Evolutionary conservation across 2,888 invertebrate genomes (phyloP).

Genomic region (Acanthosepion esculentum): DNA sequence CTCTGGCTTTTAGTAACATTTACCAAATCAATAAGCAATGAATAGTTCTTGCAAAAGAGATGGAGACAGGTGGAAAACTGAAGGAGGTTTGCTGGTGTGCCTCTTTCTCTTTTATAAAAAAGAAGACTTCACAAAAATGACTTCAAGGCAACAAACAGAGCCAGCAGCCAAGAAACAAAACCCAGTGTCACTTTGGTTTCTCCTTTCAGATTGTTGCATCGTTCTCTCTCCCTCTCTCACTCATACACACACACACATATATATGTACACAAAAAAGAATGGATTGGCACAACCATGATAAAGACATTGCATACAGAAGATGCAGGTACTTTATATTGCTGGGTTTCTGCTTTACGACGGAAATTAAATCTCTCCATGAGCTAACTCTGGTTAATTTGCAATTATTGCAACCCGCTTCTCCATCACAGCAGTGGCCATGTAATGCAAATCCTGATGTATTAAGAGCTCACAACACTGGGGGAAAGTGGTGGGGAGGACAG

Average conservation of each 20-base stretch:
- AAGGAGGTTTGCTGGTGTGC: not conserved
- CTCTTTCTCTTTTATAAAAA: not conserved
- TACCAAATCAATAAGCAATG: not conserved
- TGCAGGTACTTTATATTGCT: not conserved
- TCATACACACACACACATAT: not conserved
- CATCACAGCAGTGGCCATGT: constrained; percentile 35
- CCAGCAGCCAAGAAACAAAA: constrained; percentile 24
- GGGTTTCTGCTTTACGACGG: constrained; percentile 44
- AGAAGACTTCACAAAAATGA: not conserved
- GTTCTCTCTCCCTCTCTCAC: not conserved
- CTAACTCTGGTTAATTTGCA: constrained; percentile 46
- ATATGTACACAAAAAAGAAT: not conserved
- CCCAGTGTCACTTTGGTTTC: not conserved
- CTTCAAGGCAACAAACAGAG: constrained; percentile 41
- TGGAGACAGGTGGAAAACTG: not conserved
- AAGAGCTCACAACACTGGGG: constrained; percentile 13
- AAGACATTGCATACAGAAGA: not conserved
- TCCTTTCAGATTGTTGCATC: not conserved
- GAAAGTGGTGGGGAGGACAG: not conserved
- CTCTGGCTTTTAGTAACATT: not conserved
- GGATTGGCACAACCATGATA: not conserved
- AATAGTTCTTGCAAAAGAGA: not conserved
- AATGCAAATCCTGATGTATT: constrained; percentile 43
- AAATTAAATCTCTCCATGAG: constrained; percentile 46
- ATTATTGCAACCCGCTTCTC: constrained; percentile 43